Base-by-base conservation (phyloP, 2,888 invertebrate genomes). In the Pachydiplax longipennis region DNA sequence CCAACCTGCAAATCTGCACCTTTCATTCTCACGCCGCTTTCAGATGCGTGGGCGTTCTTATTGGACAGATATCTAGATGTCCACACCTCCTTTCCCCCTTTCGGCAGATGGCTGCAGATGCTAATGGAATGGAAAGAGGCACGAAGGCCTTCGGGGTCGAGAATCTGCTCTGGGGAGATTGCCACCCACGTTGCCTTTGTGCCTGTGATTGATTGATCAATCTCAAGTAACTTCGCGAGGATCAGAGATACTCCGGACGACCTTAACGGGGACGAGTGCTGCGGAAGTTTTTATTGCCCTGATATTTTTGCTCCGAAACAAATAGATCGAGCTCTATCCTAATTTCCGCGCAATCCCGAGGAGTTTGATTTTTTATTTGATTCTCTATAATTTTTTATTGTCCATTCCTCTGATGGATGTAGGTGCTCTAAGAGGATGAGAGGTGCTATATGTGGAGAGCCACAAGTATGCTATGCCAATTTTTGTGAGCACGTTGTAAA, bases 151-250 rank as follows among this genome's bases (percentile, higher is more conserved):
- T n/a, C n/a, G 35, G 80, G 80, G 80, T 35, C 31, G 25, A 4
- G 18, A 25, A 53, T 25, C 31, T 18, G 82, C 53, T 25, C 15
- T 13, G 53, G 83, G 87, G 40, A 65, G 58, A 31, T 25, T 35
- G 87, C 87, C 87, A 87, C 87, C 87, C 87, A 87, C 87, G 87
- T 22, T 22, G 87, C 40, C 48, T 37, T n/a, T 22, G 65, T 35
- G 83, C 31, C 83, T 31, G 35, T 37, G 65, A n/a, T 61, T 87
- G 87, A 87, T 87, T 87, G 87, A 87, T 61, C 87, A 61, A 61
- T 37, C 37, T 18, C 61, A 4, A 61, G 87, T n/a, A 18, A n/a
- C 61, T 22, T 61, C n/a, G 61, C 65, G 12, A 65, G 73, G 31
- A 31, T 15, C 25, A 13, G 25, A 73, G 13, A 73, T 73, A 13